Evolutionary conservation across 2,113 vertebrate genomes (phyloP).

Genomic region (Percopsis transmontana): DNA sequence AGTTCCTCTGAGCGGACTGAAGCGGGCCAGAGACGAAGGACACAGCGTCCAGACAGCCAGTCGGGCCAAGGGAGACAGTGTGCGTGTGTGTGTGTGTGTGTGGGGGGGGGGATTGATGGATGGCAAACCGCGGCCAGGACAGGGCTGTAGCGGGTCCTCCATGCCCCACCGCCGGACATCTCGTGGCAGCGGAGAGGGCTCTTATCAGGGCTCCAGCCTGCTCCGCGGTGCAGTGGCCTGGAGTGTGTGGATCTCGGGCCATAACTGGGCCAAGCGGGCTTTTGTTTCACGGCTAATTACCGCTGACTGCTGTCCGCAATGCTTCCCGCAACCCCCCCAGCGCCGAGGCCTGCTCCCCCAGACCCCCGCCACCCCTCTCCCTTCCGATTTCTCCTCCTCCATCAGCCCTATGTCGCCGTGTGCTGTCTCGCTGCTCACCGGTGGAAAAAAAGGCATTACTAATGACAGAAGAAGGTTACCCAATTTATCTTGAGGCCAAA

Average conservation of each 20-base stretch:
- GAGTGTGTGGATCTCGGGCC: slow-evolving; percentile 59
- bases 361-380: background rate
- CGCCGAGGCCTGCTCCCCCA: background rate
- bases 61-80: background rate
- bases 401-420: slow-evolving; percentile 26
- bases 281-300: slow-evolving; percentile 83
- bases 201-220: slow-evolving; percentile 27
- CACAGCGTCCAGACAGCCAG: slow-evolving; percentile 37
- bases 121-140: slow-evolving; percentile 26
- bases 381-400: background rate
- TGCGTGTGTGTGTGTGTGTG: slow-evolving; percentile 15
- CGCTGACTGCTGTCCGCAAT: slow-evolving; percentile 63
- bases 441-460: slow-evolving; percentile 78
- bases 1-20: too few relatives aligned
- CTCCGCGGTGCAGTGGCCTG: slow-evolving; percentile 37
- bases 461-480: slow-evolving; percentile 83
- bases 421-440: slow-evolving; percentile 72
- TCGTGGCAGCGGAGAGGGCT: slow-evolving; percentile 32
- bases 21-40: slow-evolving; percentile 42
- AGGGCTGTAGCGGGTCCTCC: slow-evolving; percentile 23
- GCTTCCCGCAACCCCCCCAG: background rate
- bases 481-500: slow-evolving; percentile 82
- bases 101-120: slow-evolving; percentile 51
- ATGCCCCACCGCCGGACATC: slow-evolving; percentile 42
- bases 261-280: slow-evolving; percentile 69